phyloP scores from a whole-genome alignment of 1,140 invertebrate genomes.

The Drosophila bifasciata region DNA sequence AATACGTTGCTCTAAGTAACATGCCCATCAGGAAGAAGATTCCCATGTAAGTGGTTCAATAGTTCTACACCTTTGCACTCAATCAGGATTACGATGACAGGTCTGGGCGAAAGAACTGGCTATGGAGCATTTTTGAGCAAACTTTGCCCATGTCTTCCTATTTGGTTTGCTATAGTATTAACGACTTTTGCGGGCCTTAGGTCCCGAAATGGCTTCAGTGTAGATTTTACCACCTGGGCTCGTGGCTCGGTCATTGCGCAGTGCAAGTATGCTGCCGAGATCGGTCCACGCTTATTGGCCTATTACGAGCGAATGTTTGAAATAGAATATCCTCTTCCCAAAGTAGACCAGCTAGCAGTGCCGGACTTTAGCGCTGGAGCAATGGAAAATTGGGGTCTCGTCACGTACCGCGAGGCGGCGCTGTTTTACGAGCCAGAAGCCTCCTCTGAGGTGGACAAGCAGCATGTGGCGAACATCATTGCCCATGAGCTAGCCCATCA shows the following conservation, averaged over 20 bases:
- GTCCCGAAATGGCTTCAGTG: conserved; percentile 87
- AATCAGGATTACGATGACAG: conserved; percentile 61
- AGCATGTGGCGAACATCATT: conserved; percentile 88
- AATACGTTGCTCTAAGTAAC: conserved; percentile 91
- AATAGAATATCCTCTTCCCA: conserved; percentile 87
- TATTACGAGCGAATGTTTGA: conserved; percentile 90
- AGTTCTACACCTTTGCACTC: neutral
- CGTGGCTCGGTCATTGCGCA: conserved; percentile 88
- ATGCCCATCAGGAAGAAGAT: conserved; percentile 86
- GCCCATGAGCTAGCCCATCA: conserved; percentile 92
- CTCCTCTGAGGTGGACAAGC: conserved; percentile 86
- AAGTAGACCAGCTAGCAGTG: conserved; percentile 90
- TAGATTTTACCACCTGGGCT: conserved; percentile 85
- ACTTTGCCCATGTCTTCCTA: conserved; percentile 93
- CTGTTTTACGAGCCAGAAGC: conserved; percentile 69
- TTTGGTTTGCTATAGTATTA: conserved; percentile 90
- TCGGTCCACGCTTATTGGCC: conserved; percentile 85
- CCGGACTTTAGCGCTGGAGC: conserved; percentile 90
- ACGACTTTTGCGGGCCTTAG: conserved; percentile 90
- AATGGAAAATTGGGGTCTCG: conserved; percentile 91
- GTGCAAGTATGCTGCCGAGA: conserved; percentile 86
- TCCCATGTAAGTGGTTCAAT: conserved; percentile 51
- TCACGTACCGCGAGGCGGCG: conserved; percentile 70
- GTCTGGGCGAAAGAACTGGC: conserved; percentile 85
- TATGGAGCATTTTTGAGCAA: conserved; percentile 87